Percentiles rank a stretch among this genome's conserved stretches.
These are phyloP conservation scores for Hippolais icterina DNA, from an alignment of 2,113 vertebrate genomes.

Conservation along the genomic window DNA sequence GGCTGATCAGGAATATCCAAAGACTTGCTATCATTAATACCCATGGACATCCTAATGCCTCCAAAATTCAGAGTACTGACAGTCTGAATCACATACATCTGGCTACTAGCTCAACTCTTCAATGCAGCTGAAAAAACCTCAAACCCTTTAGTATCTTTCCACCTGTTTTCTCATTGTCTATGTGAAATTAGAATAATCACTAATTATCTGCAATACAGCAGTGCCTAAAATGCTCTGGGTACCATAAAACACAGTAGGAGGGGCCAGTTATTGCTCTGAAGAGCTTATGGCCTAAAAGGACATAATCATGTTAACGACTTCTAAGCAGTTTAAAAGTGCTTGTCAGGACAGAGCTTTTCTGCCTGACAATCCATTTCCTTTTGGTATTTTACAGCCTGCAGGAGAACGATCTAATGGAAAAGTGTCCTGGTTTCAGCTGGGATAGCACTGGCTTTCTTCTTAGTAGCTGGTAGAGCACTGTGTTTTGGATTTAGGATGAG, in stretches of 20 bases:
- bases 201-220: background rate
- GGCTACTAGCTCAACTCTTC: background rate
- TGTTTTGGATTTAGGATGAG: background rate
- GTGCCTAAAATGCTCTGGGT: background rate
- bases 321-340: slow-evolving; percentile 54
- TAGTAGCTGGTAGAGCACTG: background rate
- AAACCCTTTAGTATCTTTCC: background rate
- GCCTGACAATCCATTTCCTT: background rate
- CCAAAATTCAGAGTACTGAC: background rate
- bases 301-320: slow-evolving; percentile 17
- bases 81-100: background rate
- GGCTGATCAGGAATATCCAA: background rate
- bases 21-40: background rate
- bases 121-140: background rate
- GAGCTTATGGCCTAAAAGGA: slow-evolving; percentile 29
- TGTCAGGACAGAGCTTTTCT: slow-evolving; percentile 20
- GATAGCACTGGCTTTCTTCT: background rate
- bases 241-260: background rate
- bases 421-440: background rate
- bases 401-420: background rate
- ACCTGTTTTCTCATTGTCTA: slow-evolving; percentile 5
- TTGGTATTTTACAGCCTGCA: background rate
- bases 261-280: background rate
- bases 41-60: background rate
- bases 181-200: background rate